Conservation (phyloP, 1,140 invertebrate genomes). For the Heliconius eleuchia region DNA sequence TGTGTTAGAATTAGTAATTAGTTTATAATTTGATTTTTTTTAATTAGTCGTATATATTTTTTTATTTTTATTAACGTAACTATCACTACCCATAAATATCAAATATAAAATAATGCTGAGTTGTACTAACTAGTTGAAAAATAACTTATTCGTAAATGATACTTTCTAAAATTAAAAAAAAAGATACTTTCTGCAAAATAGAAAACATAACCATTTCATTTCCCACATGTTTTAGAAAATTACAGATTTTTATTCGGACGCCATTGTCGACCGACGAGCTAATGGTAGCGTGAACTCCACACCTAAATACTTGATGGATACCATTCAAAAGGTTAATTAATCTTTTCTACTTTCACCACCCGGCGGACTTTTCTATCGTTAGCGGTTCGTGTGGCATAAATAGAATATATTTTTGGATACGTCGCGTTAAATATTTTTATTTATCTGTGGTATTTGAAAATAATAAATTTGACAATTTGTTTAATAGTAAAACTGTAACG, state of each 20-base stretch:
- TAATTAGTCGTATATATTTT: no score
- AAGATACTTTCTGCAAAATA: background rate
- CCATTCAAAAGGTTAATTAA: conserved; percentile 40
- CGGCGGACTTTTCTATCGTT: conserved; percentile 37
- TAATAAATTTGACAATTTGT: no score
- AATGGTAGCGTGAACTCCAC: conserved; percentile 32
- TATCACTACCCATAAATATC: no score
- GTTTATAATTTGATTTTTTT: no score
- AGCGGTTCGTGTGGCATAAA: conserved; percentile 26
- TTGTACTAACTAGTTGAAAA: no score
- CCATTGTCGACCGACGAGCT: conserved; percentile 17
- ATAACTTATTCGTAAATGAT: no score
- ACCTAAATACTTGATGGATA: conserved; percentile 43
- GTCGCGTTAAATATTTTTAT: background rate
- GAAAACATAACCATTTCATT: background rate
- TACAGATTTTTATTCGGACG: conserved; percentile 22
- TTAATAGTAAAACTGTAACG: no score
- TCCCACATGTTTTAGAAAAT: background rate
- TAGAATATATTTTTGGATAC: conserved; percentile 26
- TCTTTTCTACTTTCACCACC: conserved; percentile 34
- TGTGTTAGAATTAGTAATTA: no score
- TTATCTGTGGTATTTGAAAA: background rate
- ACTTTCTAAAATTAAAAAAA: no score
- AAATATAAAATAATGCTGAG: no score
- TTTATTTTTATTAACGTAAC: no score